Percentiles rank a stretch among this genome's conserved stretches.
phyloP scores from a whole-genome alignment of 2,888 invertebrate genomes.

The Aphrophora alni region DNA sequence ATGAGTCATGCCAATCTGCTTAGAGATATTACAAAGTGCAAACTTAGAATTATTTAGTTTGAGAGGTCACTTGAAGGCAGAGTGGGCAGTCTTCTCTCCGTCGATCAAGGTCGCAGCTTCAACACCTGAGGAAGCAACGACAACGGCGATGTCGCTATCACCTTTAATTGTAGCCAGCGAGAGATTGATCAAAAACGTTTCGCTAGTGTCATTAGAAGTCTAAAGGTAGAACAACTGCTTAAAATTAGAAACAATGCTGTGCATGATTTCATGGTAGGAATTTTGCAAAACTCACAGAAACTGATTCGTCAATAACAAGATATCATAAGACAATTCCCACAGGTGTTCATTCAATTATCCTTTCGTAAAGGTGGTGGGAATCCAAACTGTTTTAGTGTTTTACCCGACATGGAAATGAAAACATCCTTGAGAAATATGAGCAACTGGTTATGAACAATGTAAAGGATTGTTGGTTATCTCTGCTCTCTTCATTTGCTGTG shows the following conservation, averaged over 20 bases:
- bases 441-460: slow-evolving; percentile 52
- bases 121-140: too few species aligned
- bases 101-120: neutral
- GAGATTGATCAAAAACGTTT: neutral
- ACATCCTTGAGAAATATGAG: slow-evolving; percentile 30
- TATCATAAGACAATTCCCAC: neutral
- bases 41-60: too few species aligned
- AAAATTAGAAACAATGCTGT: neutral
- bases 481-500: neutral
- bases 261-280: neutral
- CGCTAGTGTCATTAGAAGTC: neutral
- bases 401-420: neutral
- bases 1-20: too few species aligned
- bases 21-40: too few species aligned
- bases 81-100: too few species aligned
- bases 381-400: neutral
- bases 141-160: neutral
- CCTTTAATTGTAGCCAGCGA: neutral
- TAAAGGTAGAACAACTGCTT: neutral
- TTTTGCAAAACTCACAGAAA: neutral
- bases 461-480: slow-evolving; percentile 6
- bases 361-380: neutral
- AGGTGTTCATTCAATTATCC: too few species aligned
- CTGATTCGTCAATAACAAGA: neutral
- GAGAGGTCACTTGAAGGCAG: too few species aligned